Base-by-base conservation (phyloP, 2,797 vertebrate species). In the Leptodactylus fallax region DNA sequence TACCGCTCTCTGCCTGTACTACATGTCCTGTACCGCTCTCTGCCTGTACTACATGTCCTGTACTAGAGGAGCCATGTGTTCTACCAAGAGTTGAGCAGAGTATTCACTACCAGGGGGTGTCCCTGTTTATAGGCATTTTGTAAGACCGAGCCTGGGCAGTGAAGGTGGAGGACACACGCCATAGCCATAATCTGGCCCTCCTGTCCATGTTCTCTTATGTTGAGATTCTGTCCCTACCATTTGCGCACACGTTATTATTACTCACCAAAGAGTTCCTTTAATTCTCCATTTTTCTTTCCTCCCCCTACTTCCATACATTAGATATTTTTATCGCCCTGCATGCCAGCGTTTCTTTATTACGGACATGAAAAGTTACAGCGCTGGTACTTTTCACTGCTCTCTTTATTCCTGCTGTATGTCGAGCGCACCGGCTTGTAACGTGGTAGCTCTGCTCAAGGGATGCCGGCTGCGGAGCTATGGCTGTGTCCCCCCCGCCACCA, bases 361-460 rank as follows among this genome's bases (percentile, higher is more conserved):
- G 4, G 79, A 47, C 58, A 86, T 88, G 83, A 85, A 88, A 80
- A 74, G 78, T 80, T 81, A 76, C 69, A 2, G 25, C 83, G 45
- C 13, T 25, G 36, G 8, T 45, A 67, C 58, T 72, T 78, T 83
- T 83, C 60, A 56, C 25, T 8, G 12, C 56, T 77, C 27, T 77
- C 60, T 85, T 80, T 85, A 79, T 85, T 81, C 77, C 11, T 17
- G 17, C 63, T 67, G 45, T 53, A 53, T 45, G 53, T 23, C 4
- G 16, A 47, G 78, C 7, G 87, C 53, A 27, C 79, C 55, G 55
- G 56, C 27, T n/a, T 76, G 81, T 85, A 80, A 51, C 56, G 21
- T 3, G 13, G 82, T 49, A 19, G 55, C 9, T 23, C 76, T 16
- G 80, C 55, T 76, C 79, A 21, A 72, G 76, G 61, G 87, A 47